phyloP scores from a whole-genome alignment of 2,888 invertebrate genomes.

The Orthosia gracilis region DNA sequence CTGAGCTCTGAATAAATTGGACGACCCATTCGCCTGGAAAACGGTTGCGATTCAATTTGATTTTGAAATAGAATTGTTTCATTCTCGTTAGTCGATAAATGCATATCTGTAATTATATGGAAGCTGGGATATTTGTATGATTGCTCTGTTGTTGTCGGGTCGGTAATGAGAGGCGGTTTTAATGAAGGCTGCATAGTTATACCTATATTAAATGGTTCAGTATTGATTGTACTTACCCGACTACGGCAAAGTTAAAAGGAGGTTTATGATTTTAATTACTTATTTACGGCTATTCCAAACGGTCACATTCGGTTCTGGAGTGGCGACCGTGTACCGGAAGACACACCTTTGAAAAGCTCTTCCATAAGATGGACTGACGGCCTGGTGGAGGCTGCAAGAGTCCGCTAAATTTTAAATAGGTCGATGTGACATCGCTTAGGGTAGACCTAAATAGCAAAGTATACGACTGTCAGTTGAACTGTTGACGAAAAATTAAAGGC shows the following conservation, averaged over 20 bases:
- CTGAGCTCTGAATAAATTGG: conserved; percentile 70
- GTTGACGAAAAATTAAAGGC: too few species aligned
- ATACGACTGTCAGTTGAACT: too few species aligned
- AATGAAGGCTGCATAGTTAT: background rate
- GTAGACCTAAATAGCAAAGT: too few species aligned
- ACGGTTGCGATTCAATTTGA: conserved; percentile 78
- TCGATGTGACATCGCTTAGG: too few species aligned
- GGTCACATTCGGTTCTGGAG: too few species aligned
- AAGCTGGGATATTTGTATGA: conserved; percentile 22
- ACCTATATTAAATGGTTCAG: background rate
- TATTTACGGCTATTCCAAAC: too few species aligned
- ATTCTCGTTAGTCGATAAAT: conserved; percentile 63
- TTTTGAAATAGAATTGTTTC: conserved; percentile 77
- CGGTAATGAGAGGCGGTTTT: background rate
- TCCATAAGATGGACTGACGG: too few species aligned
- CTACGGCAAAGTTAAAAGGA: background rate
- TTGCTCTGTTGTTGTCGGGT: conserved; percentile 2
- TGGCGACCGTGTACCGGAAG: too few species aligned
- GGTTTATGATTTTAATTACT: too few species aligned
- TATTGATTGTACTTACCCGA: background rate
- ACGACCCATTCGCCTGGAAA: conserved; percentile 71
- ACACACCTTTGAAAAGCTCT: too few species aligned
- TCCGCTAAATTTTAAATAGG: too few species aligned
- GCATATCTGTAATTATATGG: conserved; percentile 60
- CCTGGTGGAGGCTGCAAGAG: too few species aligned